Conservation (phyloP, 2,797 vertebrate species). For the Sebastes minor region DNA sequence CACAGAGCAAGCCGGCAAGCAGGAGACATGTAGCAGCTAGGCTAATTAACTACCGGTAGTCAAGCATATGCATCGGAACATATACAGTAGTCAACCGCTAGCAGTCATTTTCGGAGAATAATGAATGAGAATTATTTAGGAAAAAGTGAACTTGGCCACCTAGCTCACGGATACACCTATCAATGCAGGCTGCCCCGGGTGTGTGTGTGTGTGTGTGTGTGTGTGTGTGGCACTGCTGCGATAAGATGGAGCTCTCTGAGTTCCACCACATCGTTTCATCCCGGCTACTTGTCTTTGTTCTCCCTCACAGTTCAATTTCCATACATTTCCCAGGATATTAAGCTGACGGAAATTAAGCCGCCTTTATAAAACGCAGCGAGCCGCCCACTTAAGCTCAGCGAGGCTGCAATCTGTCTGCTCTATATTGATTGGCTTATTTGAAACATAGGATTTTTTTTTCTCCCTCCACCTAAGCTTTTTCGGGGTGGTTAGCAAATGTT, state of each 20-base stretch:
- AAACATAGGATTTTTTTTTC: constrained; percentile 45
- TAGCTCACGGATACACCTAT: constrained; percentile 20
- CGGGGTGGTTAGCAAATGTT: constrained; percentile 18
- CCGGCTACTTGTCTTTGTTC: constrained; percentile 68
- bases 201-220: background rate
- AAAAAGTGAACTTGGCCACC: constrained; percentile 38
- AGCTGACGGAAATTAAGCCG: constrained; percentile 77
- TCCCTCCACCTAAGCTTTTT: constrained; percentile 46
- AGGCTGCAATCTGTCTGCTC: constrained; percentile 56
- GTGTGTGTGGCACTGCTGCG: background rate
- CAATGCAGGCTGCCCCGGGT: background rate
- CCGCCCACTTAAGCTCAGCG: constrained; percentile 66
- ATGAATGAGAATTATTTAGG: constrained; percentile 51
- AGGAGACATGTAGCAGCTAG: constrained; percentile 74
- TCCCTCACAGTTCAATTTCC: constrained; percentile 74
- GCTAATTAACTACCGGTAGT: constrained; percentile 78
- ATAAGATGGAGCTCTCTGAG: constrained; percentile 39
- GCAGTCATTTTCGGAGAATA: constrained; percentile 43
- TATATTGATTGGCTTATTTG: constrained; percentile 67
- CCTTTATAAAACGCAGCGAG: constrained; percentile 72
- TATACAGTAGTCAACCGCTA: constrained; percentile 39
- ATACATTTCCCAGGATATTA: constrained; percentile 78
- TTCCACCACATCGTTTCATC: constrained; percentile 52
- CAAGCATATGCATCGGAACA: constrained; percentile 64
- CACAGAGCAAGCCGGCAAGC: constrained; percentile 67